Evolutionary conservation across 1,140 invertebrate genomes (phyloP), one percentile per base, ranked within the genome.

Genomic region (Hestina assimilis): DNA sequence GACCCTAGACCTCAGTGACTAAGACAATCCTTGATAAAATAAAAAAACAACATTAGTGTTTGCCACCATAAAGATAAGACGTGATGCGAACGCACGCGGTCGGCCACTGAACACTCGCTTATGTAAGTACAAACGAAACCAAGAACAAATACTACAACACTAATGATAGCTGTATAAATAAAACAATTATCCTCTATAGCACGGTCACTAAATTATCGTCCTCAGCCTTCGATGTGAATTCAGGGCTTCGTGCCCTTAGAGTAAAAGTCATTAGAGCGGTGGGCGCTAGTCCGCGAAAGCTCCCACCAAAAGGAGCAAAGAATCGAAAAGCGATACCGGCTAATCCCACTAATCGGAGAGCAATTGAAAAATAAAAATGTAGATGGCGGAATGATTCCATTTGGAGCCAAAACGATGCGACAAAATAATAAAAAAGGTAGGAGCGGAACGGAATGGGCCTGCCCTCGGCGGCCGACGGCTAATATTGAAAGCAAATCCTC

Each of bases 321-420:
- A 79, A 87, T 83, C 79, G 79, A 75, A 83, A 79, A 83, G 81
- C 86, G 79, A 86, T 85, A 84, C 72, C 50, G 75, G 71, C 76
- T 89, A 89, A 89, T 88, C 86, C 85, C 77, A 83, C 83, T 89
- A 89, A 89, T 89, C 87, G 87, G 77, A 69, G 76, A 72, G 84
- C 89, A 89, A 89, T 89, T 89, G 89, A 89, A 89, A 89, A 89
- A 89, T 89, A 89, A 89, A 89, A 89, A 89, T 87, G 86, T 87
- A 88, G 87, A 89, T 89, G 80, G 87, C 76, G 74, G 83, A 87
- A 88, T 87, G 82, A 89, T 86, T 86, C 84, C 82, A 83, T 85
- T 88, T 83, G 72, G 81, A 78, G 77, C 78, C 84, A 83, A 88
- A 88, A 88, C 84, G 83, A 88, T 82, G 84, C 84, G 84, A 85